Evolutionary conservation across 2,797 vertebrate genomes (phyloP).

Genomic region (Leptoclinus maculatus): DNA sequence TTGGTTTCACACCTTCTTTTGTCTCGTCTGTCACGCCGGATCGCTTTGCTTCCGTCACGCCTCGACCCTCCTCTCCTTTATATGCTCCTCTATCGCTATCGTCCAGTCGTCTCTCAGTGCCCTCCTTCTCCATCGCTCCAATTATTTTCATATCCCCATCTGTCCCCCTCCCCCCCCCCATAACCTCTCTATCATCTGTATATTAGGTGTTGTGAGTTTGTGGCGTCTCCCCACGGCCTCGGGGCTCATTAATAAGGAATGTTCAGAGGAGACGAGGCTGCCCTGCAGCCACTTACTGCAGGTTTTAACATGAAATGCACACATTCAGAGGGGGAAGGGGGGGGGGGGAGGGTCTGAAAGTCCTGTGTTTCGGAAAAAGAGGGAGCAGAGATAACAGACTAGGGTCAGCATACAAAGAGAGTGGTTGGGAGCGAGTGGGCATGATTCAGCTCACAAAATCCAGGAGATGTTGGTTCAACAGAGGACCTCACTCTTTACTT

Average conservation of each 20-base stretch:
- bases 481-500: not conserved
- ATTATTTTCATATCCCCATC: constrained; percentile 4
- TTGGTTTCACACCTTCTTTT: constrained; percentile 12
- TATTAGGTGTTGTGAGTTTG: constrained; percentile 21
- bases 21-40: constrained; percentile 24
- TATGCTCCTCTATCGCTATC: constrained; percentile 30
- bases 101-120: constrained; percentile 15
- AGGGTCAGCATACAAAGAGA: not conserved
- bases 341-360: not conserved
- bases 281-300: constrained; percentile 47
- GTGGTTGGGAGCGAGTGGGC: not conserved
- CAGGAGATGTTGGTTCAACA: not conserved
- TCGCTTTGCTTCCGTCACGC: constrained; percentile 14
- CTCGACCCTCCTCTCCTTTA: not conserved
- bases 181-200: constrained; percentile 20
- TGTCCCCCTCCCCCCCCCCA: constrained; percentile 4
- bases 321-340: not conserved
- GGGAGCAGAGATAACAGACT: not conserved
- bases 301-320: constrained; percentile 31
- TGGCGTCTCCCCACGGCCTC: constrained; percentile 28
- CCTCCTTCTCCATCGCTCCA: constrained; percentile 11
- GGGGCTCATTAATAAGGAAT: constrained; percentile 60
- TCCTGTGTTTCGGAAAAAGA: not conserved
- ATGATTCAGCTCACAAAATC: not conserved
- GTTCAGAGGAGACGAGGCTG: constrained; percentile 28